Conservation (phyloP, 1,140 invertebrate genomes). For the Grapholita molesta region DNA sequence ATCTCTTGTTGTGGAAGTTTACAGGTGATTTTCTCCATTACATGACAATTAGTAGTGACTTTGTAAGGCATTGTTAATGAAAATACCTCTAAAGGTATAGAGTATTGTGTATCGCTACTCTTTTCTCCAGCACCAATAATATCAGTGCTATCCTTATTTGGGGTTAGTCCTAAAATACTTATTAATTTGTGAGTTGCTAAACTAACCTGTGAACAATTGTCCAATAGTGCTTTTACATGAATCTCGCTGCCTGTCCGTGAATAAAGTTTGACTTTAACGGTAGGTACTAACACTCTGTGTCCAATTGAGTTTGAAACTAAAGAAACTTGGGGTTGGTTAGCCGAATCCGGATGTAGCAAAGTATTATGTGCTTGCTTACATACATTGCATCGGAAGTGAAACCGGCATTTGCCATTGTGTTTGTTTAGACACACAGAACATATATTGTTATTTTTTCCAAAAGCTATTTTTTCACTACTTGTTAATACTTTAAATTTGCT, state of each 20-base stretch:
- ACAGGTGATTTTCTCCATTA: slow-evolving; percentile 6
- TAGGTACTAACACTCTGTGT: background rate
- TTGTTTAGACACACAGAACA: slow-evolving; percentile 15
- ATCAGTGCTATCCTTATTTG: background rate
- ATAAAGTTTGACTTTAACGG: background rate
- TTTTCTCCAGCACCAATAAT: background rate
- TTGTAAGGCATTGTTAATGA: background rate
- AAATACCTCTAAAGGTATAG: background rate
- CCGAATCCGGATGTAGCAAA: background rate
- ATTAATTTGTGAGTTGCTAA: background rate
- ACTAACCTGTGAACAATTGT: background rate
- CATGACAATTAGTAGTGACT: background rate
- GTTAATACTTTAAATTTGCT: slow-evolving; percentile 7
- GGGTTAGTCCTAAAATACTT: background rate
- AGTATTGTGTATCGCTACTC: background rate
- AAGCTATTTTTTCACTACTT: background rate
- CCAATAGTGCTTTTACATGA: background rate
- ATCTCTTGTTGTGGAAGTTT: background rate
- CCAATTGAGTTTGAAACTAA: background rate
- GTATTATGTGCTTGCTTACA: slow-evolving; percentile 18
- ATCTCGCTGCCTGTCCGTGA: background rate
- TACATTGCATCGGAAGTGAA: slow-evolving; percentile 15
- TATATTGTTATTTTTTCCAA: background rate
- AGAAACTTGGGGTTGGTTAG: background rate
- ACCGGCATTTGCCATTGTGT: slow-evolving; percentile 16